Evolutionary conservation across 2,888 invertebrate species (phyloP).

Genomic region (Ypsolopha scabrella): DNA sequence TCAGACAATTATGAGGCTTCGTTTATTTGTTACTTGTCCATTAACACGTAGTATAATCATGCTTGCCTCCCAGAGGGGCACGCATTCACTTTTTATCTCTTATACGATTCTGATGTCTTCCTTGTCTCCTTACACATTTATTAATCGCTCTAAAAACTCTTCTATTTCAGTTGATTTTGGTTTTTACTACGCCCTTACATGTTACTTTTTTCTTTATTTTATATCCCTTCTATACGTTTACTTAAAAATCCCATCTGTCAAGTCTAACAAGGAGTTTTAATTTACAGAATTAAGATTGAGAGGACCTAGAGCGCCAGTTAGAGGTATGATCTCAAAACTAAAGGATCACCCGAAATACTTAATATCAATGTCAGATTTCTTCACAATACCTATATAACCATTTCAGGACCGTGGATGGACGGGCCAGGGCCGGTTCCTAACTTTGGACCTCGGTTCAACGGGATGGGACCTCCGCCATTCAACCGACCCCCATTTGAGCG

Average conservation of each 20-base stretch:
- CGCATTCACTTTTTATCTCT: too few relatives aligned
- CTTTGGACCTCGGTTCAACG: slow-evolving; percentile 55
- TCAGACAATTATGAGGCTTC: too few relatives aligned
- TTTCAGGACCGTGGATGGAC: slow-evolving; percentile 62
- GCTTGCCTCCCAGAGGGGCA: too few relatives aligned
- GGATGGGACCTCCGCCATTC: slow-evolving; percentile 47
- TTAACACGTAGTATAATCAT: too few relatives aligned
- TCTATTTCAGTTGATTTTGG: too few relatives aligned
- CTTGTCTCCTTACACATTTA: too few relatives aligned
- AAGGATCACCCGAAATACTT: not conserved
- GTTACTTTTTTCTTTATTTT: not conserved
- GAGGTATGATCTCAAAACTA: slow-evolving; percentile 33
- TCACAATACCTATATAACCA: not conserved
- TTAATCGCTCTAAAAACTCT: too few relatives aligned
- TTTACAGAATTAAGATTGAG: slow-evolving; percentile 63
- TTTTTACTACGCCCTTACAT: not conserved
- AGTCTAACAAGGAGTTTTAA: slow-evolving; percentile 17
- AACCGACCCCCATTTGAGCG: slow-evolving; percentile 36
- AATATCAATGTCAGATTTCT: too few relatives aligned
- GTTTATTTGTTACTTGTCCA: too few relatives aligned
- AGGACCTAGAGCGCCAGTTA: slow-evolving; percentile 47
- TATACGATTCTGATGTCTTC: too few relatives aligned
- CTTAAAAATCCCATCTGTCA: slow-evolving; percentile 11
- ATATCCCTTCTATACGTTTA: slow-evolving; percentile 3
- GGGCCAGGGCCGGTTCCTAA: slow-evolving; percentile 25